Evolutionary conservation across 92 coral and sea anemone genomes (phyloP), one percentile per base, ranked within the genome.

Genomic region (Scolanthus callimorphus): DNA sequence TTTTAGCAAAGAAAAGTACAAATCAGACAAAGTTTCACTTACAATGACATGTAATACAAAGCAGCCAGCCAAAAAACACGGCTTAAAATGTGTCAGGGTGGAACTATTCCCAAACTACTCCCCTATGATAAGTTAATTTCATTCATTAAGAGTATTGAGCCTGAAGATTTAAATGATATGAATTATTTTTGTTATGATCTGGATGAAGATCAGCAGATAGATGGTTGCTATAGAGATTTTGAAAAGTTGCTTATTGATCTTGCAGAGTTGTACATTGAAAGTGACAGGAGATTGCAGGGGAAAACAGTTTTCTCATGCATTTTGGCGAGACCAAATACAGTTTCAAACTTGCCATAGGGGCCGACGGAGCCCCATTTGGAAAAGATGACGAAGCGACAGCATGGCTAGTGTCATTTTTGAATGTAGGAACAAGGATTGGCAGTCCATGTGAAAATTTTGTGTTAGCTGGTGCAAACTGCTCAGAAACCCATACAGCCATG

Each of bases 401-500:
- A 24, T 55, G 61, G 61, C 61, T 55, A 25, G 38, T 55, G 29
- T 55, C 46, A 20, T 55, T 55, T 55, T 24, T 55, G 29, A 55
- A 55, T 55, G 61, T 55, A 24, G 61, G 61, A 27, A 30, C 20
- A 20, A 30, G 61, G 37, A 55, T 55, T 55, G 61, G 38, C 20
- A 55, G 61, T 38, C 61, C 29, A 55, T 25, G 29, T 55, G 46
- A 26, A 25, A n/a, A n/a, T 38, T 55, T 55, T 38, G 34, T 55
- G 29, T 39, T 55, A 25, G 61, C 61, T 28, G 61, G 61, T 27
- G 61, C 61, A 27, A 55, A 55, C 37, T 65, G 66, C 49, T 30
- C 73, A 19, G 77, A 67, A 51, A 47, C 39, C 38, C 82, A 76
- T 51, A 60, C 47, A 25, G 67, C 48, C 57, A 66, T 66, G 75